Conservation (phyloP, 2,797 vertebrate species). For the Gila robusta region DNA sequence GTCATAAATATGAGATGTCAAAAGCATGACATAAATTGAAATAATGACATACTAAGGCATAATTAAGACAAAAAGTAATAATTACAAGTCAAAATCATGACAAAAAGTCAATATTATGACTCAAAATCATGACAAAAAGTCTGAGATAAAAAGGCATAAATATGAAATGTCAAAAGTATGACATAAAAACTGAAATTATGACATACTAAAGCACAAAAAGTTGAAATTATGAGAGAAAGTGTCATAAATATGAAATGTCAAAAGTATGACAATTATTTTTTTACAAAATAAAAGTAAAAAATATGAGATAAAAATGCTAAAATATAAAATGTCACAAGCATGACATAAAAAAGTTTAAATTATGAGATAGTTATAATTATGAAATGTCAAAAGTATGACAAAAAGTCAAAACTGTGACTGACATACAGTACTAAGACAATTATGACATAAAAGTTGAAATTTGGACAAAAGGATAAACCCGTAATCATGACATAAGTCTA, state of each 20-base stretch:
- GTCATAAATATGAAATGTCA: too few species aligned
- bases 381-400: too few species aligned
- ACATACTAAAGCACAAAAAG: too few species aligned
- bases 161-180: not conserved
- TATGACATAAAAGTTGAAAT: not conserved
- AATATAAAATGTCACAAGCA: not conserved
- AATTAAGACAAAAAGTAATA: not conserved
- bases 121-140: not conserved
- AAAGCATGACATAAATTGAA: not conserved
- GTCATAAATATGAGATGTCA: not conserved
- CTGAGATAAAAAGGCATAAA: too few species aligned
- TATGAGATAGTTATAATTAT: not conserved
- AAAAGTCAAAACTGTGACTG: too few species aligned
- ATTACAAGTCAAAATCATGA: too few species aligned
- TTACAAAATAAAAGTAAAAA: not conserved
- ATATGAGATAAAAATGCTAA: not conserved
- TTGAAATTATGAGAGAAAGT: not conserved
- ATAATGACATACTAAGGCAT: too few species aligned
- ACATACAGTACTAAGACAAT: too few species aligned
- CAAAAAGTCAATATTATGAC: too few species aligned
- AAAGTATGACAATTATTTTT: too few species aligned
- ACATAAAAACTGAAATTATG: not conserved
- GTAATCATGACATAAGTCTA: not conserved
- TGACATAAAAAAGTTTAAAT: not conserved
- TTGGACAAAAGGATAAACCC: not conserved